Evolutionary conservation across 2,797 vertebrate species (phyloP), one percentile per base, ranked within the genome.

Genomic region (Microcaecilia unicolor): DNA sequence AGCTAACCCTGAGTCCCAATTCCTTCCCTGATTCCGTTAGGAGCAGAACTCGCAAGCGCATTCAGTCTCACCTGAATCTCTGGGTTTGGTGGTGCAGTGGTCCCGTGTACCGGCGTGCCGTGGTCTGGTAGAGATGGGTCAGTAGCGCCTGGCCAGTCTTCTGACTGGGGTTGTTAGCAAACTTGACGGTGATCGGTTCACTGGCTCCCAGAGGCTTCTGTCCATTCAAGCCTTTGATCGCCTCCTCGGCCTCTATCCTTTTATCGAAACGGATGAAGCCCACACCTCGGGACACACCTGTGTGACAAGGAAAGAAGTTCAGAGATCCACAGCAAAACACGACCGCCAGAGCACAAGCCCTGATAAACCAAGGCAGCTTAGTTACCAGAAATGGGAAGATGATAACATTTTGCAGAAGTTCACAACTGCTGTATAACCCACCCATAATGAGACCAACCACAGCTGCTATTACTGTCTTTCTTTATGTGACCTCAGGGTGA

Each of bases 191-290:
- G 76, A 97, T 94, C 71, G 93, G 92, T 51, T 97, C 93, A 0
- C 89, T 76, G 0, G 92, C 91, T 0, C 93, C 93, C 54, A 95
- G 72, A 1, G 92, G 93, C 60, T 96, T 97, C 76, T 97, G 93
- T 41, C 93, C 93, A 1, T 97, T 95, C 67, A 97, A 74, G 38
- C 92, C 93, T 53, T 95, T 93, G 74, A 97, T 96, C 56, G 93
- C 93, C 67, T 96, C 93, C 64, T 97, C 93, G 0, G 93, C 93
- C 66, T 97, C 93, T 32, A 92, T 94, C 27, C 93, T 85, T 67
- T 97, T 97, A 83, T 97, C 93, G 23, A 97, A 97, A 61, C 93
- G 91, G 72, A 97, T 97, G 80, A 97, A 97, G 2, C 93, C 93
- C 60, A 97, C 92, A 25, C 93, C 93, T 57, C 93, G 85, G 27